These are phyloP conservation scores for Ryuthela nishihirai DNA, from an alignment of 2,888 invertebrate genomes.

Conservation along the genomic window DNA sequence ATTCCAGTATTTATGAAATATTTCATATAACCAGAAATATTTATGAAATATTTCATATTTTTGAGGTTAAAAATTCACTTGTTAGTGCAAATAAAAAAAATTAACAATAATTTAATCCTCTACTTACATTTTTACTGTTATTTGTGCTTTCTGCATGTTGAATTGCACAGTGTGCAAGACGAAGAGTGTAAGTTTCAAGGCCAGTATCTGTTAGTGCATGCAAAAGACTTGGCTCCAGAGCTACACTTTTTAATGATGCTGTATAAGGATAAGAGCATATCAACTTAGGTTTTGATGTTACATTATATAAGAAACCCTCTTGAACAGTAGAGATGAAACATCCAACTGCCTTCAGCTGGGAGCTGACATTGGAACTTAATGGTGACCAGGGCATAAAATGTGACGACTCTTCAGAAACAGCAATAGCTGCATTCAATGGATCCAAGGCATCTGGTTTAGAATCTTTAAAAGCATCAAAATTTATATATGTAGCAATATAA, in stretches of 20 bases:
- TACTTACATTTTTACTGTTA: conserved; percentile 51
- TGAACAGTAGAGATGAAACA: conserved; percentile 63
- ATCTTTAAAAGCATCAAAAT: neutral
- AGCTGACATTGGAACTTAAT: conserved; percentile 15
- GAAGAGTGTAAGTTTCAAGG: conserved; percentile 68
- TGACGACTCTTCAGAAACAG: conserved; percentile 13
- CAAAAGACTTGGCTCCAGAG: conserved; percentile 60
- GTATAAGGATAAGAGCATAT: conserved; percentile 68
- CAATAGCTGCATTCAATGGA: conserved; percentile 29
- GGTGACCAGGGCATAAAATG: conserved; percentile 13
- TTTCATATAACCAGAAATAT: too few species aligned
- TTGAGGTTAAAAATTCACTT: too few species aligned
- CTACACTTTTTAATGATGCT: conserved; percentile 63
- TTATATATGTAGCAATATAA: neutral
- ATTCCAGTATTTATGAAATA: too few species aligned
- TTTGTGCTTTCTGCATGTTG: conserved; percentile 48
- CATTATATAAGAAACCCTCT: conserved; percentile 65
- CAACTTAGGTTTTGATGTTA: conserved; percentile 54
- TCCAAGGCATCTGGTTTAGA: conserved; percentile 10
- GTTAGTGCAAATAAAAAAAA: neutral
- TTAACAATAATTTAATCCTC: neutral
- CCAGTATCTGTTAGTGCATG: conserved; percentile 72
- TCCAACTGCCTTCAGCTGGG: conserved; percentile 58
- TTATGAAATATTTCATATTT: too few species aligned
- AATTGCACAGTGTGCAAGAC: conserved; percentile 52